Percentiles rank a stretch among this genome's conserved stretches.
Evolutionary conservation across 35 echinoderm and acorn worm species (phyloP).

Genomic region (Heliocidaris tuberculata): DNA sequence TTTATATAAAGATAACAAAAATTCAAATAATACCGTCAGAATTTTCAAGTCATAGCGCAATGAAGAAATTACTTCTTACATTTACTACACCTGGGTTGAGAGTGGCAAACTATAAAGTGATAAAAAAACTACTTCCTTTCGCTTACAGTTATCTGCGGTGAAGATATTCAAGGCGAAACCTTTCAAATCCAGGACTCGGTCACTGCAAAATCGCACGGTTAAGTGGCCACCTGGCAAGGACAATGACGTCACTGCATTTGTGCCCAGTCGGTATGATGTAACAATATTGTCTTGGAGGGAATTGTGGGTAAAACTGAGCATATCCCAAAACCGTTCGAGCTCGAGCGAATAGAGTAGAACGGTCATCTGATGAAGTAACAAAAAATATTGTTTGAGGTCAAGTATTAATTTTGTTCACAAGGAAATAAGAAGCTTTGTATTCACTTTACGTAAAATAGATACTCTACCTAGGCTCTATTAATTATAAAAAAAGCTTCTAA

Average conservation of each 20-base stretch:
- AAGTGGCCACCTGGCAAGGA: background rate
- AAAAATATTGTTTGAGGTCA: background rate
- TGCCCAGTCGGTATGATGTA: conserved; percentile 11
- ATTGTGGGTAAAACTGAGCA: background rate
- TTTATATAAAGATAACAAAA: no score
- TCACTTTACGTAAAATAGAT: no score
- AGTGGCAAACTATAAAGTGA: background rate
- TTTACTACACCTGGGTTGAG: no score
- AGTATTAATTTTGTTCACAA: background rate
- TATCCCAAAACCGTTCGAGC: background rate
- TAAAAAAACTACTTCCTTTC: background rate
- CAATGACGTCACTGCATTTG: background rate
- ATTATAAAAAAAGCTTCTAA: no score
- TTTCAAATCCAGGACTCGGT: background rate
- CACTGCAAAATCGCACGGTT: background rate
- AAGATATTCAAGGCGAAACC: conserved; percentile 24
- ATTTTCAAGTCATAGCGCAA: no score
- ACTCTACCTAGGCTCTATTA: no score
- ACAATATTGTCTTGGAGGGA: background rate
- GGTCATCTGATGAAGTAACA: background rate
- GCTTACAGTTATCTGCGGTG: background rate
- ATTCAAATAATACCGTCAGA: no score
- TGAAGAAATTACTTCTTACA: no score
- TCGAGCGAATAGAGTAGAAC: background rate
- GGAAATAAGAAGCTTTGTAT: no score